phyloP scores from a whole-genome alignment of 2,113 vertebrate genomes.

The Cacatua alba region DNA sequence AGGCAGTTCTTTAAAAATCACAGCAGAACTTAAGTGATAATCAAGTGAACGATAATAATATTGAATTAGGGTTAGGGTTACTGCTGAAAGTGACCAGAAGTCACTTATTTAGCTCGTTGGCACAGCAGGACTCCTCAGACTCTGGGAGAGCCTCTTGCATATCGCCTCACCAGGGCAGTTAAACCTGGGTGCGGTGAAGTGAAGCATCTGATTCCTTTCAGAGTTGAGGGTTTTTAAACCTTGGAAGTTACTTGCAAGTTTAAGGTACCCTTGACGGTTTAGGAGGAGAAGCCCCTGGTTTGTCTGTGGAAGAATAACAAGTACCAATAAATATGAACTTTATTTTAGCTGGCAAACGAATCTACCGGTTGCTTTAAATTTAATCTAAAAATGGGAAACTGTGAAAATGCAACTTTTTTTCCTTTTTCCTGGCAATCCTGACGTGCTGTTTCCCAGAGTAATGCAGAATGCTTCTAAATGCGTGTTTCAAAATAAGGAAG shows the following conservation, averaged over 20 bases:
- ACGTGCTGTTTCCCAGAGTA: not conserved
- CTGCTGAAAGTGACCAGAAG: not conserved
- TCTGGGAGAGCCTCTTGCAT: not conserved
- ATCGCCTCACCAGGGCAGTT: not conserved
- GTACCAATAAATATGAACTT: not conserved
- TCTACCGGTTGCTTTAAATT: not conserved
- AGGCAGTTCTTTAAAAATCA: not conserved
- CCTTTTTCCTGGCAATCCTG: not conserved
- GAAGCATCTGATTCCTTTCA: not conserved
- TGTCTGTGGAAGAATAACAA: not conserved
- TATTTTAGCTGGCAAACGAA: not conserved
- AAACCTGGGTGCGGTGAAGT: accelerated
- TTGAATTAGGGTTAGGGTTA: not conserved
- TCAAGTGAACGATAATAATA: accelerated
- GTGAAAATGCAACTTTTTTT: not conserved
- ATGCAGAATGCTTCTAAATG: not conserved
- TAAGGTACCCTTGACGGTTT: not conserved
- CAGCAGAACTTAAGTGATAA: not conserved
- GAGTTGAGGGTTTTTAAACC: not conserved
- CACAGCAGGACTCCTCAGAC: not conserved
- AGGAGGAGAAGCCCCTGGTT: not conserved
- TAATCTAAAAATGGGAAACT: not conserved
- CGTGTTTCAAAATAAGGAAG: not conserved
- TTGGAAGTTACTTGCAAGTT: not conserved
- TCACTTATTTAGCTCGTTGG: not conserved